These are phyloP conservation scores for Gallinago jamesoni DNA, from an alignment of 2,113 vertebrate species.

Conservation along the genomic window DNA sequence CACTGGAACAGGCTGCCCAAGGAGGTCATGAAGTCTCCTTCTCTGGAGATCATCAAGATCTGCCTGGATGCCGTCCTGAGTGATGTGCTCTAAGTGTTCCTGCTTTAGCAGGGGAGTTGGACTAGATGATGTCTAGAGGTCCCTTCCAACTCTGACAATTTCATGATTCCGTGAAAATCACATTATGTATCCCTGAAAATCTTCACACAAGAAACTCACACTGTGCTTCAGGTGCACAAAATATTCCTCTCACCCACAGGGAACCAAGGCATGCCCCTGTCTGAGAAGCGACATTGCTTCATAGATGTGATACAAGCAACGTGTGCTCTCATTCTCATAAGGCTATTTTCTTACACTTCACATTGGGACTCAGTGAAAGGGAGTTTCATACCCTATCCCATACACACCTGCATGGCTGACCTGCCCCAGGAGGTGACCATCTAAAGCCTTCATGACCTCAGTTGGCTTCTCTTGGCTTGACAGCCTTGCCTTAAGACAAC, in stretches of 20 bases:
- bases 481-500: not conserved
- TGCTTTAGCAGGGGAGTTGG: too few species aligned
- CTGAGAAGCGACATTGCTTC: not conserved
- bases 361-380: not conserved
- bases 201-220: not conserved
- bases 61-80: too few species aligned
- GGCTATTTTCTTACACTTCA: not conserved
- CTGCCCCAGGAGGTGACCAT: not conserved
- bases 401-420: not conserved
- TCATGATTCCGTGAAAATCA: not conserved
- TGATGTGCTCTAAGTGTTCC: too few species aligned
- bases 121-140: too few species aligned
- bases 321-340: not conserved
- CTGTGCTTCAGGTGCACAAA: not conserved
- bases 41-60: too few species aligned
- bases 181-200: not conserved
- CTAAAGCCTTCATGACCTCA: not conserved
- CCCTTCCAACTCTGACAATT: too few species aligned
- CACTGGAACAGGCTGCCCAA: too few species aligned
- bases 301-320: not conserved
- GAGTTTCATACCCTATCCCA: not conserved
- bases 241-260: accelerated
- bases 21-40: too few species aligned
- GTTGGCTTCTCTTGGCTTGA: not conserved
- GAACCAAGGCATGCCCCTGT: not conserved